Evolutionary conservation across 2,888 invertebrate species (phyloP).

Genomic region (Odontomyia ornata): DNA sequence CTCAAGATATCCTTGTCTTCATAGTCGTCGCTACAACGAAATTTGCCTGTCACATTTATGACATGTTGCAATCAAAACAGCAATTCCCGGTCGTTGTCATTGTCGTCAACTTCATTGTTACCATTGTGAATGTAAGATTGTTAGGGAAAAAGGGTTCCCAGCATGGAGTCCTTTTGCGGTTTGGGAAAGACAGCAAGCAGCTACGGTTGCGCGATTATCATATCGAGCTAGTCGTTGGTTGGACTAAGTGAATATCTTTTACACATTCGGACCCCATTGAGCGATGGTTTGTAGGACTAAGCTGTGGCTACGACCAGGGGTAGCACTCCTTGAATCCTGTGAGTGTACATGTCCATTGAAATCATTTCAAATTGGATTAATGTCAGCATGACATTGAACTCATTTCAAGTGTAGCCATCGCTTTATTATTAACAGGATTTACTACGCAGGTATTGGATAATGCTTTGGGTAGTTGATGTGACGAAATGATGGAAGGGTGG

Average conservation of each 20-base stretch:
- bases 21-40: neutral
- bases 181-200: neutral
- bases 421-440: conserved; percentile 35
- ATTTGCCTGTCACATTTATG: conserved; percentile 49
- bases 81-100: conserved; percentile 30
- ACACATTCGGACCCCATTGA: neutral
- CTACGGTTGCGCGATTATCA: neutral
- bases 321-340: neutral
- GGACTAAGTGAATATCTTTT: conserved; percentile 33
- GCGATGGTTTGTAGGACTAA: neutral
- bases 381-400: conserved; percentile 47
- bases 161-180: conserved; percentile 29
- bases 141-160: neutral
- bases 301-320: neutral
- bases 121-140: neutral
- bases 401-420: conserved; percentile 10
- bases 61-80: conserved; percentile 49
- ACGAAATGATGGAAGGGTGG: no score
- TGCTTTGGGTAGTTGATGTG: no score
- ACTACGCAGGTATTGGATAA: neutral
- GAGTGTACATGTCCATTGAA: neutral
- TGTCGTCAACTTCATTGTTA: conserved; percentile 30
- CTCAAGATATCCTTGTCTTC: neutral
- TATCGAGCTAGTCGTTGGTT: neutral
- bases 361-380: conserved; percentile 47